Percentiles rank a stretch among this genome's conserved stretches.
Evolutionary conservation across 1,140 invertebrate species (phyloP).

Genomic region (Apis florea): DNA sequence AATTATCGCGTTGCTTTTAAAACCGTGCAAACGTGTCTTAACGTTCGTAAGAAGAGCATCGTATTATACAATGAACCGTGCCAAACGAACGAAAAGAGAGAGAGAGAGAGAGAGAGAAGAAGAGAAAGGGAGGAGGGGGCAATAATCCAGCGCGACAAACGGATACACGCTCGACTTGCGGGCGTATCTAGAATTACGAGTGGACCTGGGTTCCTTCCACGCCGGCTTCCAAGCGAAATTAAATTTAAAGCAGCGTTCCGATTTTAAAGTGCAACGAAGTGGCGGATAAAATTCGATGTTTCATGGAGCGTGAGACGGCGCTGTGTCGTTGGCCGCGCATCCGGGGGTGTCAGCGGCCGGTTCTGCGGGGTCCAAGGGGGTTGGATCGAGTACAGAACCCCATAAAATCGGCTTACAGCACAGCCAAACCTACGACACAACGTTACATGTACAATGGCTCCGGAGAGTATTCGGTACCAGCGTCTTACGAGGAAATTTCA

Average conservation of each 20-base stretch:
- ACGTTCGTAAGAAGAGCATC: too few species aligned
- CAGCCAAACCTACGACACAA: background rate
- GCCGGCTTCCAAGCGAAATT: conserved; percentile 30
- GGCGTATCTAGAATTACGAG: conserved; percentile 21
- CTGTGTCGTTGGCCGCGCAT: conserved; percentile 48
- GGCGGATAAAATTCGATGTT: conserved; percentile 52
- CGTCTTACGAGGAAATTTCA: too few species aligned
- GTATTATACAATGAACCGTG: too few species aligned
- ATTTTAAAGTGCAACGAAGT: conserved; percentile 45
- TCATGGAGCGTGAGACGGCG: conserved; percentile 46
- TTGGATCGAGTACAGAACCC: conserved; percentile 50
- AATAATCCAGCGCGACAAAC: background rate
- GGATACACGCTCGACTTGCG: background rate
- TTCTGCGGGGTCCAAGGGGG: conserved; percentile 31
- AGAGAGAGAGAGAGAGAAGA: background rate
- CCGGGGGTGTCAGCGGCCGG: conserved; percentile 64
- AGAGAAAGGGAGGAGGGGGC: background rate
- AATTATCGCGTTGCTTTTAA: too few species aligned
- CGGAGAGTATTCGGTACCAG: too few species aligned
- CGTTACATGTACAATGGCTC: too few species aligned
- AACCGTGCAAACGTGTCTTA: too few species aligned
- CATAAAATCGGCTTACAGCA: conserved; percentile 72
- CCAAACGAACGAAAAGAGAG: too few species aligned
- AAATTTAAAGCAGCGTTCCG: conserved; percentile 40
- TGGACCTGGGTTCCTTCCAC: background rate